Base-by-base conservation (phyloP, 23 tunicate genomes). In the Trididemnum miniatum region DNA sequence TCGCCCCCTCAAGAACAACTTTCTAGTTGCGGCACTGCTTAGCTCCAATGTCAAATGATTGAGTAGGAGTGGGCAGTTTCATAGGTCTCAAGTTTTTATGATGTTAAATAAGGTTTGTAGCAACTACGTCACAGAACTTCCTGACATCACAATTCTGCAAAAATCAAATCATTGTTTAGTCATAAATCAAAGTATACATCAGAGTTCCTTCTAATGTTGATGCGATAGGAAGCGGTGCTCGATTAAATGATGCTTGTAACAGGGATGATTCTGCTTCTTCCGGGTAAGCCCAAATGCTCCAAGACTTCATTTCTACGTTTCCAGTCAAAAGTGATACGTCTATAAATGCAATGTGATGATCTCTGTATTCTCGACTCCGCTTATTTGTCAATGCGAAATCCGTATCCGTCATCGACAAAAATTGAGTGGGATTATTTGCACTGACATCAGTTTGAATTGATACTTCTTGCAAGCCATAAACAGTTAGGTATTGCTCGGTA, bases 331-430 rank as follows among this genome's bases (percentile, higher is more conserved):
- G 3, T 1, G 2, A 23, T 38, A 26, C 31, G 82, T 29, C 30
- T 7, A 77, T 31, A 26, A 77, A 77, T 9, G 82, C 82, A 37
- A 77, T 77, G 67, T 77, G 82, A 32, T 52, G 32, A 33, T 77
- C 82, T 33, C 82, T 24, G 67, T 51, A 77, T 23, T 77, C 67
- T 31, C 82, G 26, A 29, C 82, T 77, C 35, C 67, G 39, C 5
- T 52, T 4, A 34, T 39, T 26, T 2, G 79, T 4, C 57, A 40
- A 73, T 20, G 40, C 67, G 1, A 3, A 3, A 57, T 77, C 82
- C 27, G 82, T 77, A 1, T 77, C 66, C 36, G 67, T 52, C 82
- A 77, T 77, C 1, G 38, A 28, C 22, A 77, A 3, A 37, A 12
- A 52, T 54, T 77, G 82, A 51, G 25, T 25, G 2, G 82, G 82